Evolutionary conservation across 1,140 invertebrate genomes (phyloP).

Genomic region (Scaptomyza montana): DNA sequence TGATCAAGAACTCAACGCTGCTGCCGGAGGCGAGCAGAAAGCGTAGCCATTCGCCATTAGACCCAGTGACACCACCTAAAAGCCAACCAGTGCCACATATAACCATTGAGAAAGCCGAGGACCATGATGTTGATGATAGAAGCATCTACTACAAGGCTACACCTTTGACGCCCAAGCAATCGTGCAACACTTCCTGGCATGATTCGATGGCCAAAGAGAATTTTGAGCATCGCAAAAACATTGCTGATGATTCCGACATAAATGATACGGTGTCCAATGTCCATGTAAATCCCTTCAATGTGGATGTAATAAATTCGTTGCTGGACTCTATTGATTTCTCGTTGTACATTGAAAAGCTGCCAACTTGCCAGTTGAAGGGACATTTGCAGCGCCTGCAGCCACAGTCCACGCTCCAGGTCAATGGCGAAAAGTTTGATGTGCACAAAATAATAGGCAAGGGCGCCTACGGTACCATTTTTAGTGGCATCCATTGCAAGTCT

Average conservation of each 20-base stretch:
- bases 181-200: constrained; percentile 55
- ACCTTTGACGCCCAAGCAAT: constrained; percentile 64
- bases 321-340: constrained; percentile 85
- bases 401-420: constrained; percentile 82
- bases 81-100: not conserved
- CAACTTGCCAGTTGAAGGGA: constrained; percentile 64
- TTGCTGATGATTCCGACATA: constrained; percentile 33
- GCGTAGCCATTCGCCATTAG: not conserved
- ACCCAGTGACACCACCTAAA: not conserved
- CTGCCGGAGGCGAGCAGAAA: constrained; percentile 30
- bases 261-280: constrained; percentile 46
- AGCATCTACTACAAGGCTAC: constrained; percentile 75
- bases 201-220: constrained; percentile 22
- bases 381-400: constrained; percentile 76
- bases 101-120: not conserved
- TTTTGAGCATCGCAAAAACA: constrained; percentile 47
- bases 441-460: constrained; percentile 90
- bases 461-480: constrained; percentile 89
- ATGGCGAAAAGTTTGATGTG: constrained; percentile 87
- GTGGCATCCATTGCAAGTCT: constrained; percentile 48
- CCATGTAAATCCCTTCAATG: constrained; percentile 85
- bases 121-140: constrained; percentile 40
- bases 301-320: constrained; percentile 84
- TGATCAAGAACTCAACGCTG: constrained; percentile 81
- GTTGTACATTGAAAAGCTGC: constrained; percentile 63